phyloP scores from a whole-genome alignment of 2,797 vertebrate species.

The Enteromius unitaeniatus region DNA sequence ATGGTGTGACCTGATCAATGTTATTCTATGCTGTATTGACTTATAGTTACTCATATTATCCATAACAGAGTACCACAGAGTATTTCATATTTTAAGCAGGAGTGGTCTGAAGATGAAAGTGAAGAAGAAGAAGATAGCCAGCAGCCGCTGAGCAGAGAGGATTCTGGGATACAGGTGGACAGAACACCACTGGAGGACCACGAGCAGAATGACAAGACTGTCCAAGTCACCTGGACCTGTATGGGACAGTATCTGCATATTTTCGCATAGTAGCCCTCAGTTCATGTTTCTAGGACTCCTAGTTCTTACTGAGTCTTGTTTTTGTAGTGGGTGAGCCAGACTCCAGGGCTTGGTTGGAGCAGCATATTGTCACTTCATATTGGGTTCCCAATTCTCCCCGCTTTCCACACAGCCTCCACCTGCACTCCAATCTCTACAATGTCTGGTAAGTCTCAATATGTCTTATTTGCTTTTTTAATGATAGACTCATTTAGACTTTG shows the following conservation, averaged over 20 bases:
- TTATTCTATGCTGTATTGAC: neutral
- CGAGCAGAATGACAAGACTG: slow-evolving; percentile 81
- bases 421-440: slow-evolving; percentile 93
- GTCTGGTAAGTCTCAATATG: slow-evolving; percentile 83
- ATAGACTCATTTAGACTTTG: neutral
- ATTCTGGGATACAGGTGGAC: slow-evolving; percentile 97
- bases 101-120: slow-evolving; percentile 94
- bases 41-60: neutral
- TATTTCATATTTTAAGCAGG: slow-evolving; percentile 70
- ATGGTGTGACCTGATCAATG: neutral
- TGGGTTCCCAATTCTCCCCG: slow-evolving; percentile 86
- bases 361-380: slow-evolving; percentile 90
- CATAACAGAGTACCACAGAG: neutral
- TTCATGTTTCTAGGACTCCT: neutral
- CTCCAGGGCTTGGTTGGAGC: slow-evolving; percentile 89
- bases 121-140: slow-evolving; percentile 88
- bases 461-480: neutral
- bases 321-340: slow-evolving; percentile 84
- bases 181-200: slow-evolving; percentile 92
- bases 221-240: slow-evolving; percentile 88
- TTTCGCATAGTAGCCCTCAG: neutral
- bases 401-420: slow-evolving; percentile 91
- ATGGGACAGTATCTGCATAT: neutral
- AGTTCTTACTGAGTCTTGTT: slow-evolving; percentile 19
- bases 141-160: slow-evolving; percentile 91